Conservation (phyloP, 2,113 vertebrate genomes). For the Nanorana parkeri region DNA sequence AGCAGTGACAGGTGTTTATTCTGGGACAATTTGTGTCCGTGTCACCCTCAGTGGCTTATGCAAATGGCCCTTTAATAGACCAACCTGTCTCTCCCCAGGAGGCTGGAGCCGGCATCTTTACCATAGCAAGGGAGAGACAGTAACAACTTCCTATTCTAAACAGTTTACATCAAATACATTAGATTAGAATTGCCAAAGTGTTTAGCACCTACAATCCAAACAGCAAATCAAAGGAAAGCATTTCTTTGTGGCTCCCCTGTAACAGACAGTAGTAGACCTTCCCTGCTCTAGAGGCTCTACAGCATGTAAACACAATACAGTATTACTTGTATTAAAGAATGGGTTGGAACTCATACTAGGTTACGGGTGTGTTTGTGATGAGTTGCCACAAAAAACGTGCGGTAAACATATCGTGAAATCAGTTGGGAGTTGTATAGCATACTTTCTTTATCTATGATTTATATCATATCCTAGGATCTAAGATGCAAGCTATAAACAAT, state of each 20-base stretch:
- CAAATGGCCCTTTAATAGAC: slow-evolving; percentile 44
- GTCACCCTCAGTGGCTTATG: slow-evolving; percentile 42
- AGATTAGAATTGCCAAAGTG: slow-evolving; percentile 46
- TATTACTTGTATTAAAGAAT: too few relatives aligned
- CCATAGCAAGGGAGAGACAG: slow-evolving; percentile 37
- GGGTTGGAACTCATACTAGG: too few relatives aligned
- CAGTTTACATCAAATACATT: slow-evolving; percentile 43
- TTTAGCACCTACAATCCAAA: slow-evolving; percentile 52
- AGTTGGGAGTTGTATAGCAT: too few relatives aligned
- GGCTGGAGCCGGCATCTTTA: slow-evolving; percentile 37
- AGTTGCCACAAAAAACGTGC: too few relatives aligned
- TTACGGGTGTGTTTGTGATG: too few relatives aligned
- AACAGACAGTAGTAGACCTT: not conserved
- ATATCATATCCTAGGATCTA: too few relatives aligned
- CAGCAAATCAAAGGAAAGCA: slow-evolving; percentile 30
- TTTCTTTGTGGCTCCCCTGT: slow-evolving; percentile 3
- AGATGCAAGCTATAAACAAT: too few relatives aligned
- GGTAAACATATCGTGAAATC: too few relatives aligned
- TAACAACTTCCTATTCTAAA: slow-evolving; percentile 43
- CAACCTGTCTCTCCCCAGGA: slow-evolving; percentile 9
- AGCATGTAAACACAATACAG: not conserved
- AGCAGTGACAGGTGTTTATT: slow-evolving; percentile 47
- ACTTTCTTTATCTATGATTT: too few relatives aligned
- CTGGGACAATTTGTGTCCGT: slow-evolving; percentile 19
- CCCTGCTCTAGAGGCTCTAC: not conserved